phyloP scores from a whole-genome alignment of 2,888 invertebrate species.

The Melinaea marsaeus region DNA sequence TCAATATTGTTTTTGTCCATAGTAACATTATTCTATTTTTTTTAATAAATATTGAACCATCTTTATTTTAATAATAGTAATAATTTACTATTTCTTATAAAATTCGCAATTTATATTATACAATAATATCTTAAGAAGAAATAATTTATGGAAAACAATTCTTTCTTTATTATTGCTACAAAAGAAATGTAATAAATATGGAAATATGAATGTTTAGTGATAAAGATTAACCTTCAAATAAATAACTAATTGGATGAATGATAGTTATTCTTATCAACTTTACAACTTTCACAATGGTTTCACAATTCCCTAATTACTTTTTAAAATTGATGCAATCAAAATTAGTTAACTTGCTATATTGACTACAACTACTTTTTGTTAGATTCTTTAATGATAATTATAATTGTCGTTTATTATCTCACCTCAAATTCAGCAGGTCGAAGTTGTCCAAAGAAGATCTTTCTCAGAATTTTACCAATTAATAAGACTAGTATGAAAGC shows the following conservation, averaged over 20 bases:
- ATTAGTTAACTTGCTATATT: no score
- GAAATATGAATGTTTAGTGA: not conserved
- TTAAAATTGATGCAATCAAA: not conserved
- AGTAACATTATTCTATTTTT: no score
- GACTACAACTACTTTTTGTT: no score
- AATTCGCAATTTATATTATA: no score
- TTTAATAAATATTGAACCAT: no score
- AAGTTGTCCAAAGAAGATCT: constrained; percentile 96
- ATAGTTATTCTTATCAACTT: not conserved
- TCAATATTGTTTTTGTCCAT: no score
- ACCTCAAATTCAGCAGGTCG: constrained; percentile 98
- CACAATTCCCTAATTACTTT: not conserved
- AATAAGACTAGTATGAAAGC: constrained; percentile 96
- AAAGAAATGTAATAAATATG: not conserved
- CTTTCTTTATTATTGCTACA: no score
- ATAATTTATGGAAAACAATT: no score
- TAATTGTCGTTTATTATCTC: constrained; percentile 33
- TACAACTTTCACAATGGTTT: not conserved
- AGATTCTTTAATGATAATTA: constrained; percentile 4
- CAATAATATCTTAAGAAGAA: no score
- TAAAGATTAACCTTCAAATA: not conserved
- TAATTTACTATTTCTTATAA: no score
- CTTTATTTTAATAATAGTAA: no score
- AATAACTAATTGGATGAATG: not conserved
- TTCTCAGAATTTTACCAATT: constrained; percentile 93